A percentile compares a stretch with the other conserved stretches of the same genome.
phyloP scores from a whole-genome alignment of 1,140 invertebrate species.

The Sycobia sp. region DNA sequence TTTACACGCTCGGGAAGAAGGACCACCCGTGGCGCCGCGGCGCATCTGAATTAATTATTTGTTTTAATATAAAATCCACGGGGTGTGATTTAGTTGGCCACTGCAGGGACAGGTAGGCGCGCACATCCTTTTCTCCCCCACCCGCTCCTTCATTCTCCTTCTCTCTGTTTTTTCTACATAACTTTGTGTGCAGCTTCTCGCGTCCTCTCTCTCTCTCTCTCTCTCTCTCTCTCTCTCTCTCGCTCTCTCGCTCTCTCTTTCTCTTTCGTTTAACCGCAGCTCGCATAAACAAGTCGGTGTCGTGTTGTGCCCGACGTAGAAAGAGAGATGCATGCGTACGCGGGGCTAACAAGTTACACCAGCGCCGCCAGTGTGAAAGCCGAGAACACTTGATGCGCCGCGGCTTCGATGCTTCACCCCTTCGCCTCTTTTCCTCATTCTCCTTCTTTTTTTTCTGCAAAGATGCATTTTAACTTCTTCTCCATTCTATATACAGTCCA shows the following conservation, averaged over 20 bases:
- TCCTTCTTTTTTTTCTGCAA: not conserved
- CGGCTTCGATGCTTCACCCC: not conserved
- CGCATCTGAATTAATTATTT: constrained; percentile 61
- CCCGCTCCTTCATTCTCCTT: not conserved
- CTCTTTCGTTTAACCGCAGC: not conserved
- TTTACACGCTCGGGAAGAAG: no score
- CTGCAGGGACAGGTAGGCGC: constrained; percentile 47
- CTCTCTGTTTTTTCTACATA: not conserved
- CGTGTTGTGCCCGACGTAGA: constrained; percentile 41
- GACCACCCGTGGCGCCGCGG: constrained; percentile 55
- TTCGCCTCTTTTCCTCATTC: not conserved
- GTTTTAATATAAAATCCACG: constrained; percentile 61
- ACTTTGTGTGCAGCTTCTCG: not conserved
- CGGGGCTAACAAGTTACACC: constrained; percentile 40
- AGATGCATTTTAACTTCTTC: no score
- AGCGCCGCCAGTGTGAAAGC: constrained; percentile 37
- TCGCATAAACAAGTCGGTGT: constrained; percentile 55
- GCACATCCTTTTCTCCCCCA: constrained; percentile 1
- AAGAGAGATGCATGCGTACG: constrained; percentile 37
- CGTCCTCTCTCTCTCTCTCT: not conserved
- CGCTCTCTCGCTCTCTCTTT: no score
- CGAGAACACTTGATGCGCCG: constrained; percentile 9
- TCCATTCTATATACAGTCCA: not conserved
- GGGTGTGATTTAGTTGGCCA: constrained; percentile 58
- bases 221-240: no score